These are phyloP conservation scores for Dolichopus griseipennis DNA, from an alignment of 2,888 invertebrate genomes.

Conservation along the genomic window DNA sequence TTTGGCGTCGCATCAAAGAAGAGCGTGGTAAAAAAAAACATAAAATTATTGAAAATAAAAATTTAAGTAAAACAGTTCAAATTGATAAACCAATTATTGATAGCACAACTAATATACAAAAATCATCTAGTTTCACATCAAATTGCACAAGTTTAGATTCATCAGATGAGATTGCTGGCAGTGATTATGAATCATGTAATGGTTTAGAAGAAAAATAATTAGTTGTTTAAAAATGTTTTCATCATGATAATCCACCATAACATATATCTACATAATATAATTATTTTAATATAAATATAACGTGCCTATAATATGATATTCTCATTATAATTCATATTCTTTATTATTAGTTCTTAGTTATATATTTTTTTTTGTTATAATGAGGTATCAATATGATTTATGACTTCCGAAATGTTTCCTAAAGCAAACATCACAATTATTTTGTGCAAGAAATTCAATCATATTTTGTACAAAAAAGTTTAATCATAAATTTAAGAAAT, in stretches of 20 bases:
- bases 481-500: background rate
- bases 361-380: no score
- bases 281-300: background rate
- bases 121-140: conserved; percentile 8
- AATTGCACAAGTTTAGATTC: conserved; percentile 20
- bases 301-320: background rate
- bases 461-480: background rate
- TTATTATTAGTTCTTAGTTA: no score
- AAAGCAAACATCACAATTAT: background rate
- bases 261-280: background rate
- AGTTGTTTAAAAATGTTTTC: background rate
- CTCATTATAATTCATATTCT: background rate
- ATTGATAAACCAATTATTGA: background rate
- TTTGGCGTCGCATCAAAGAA: conserved; percentile 70
- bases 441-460: background rate
- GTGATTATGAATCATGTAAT: conserved; percentile 21
- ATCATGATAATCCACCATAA: background rate
- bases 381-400: background rate
- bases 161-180: conserved; percentile 16
- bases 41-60: background rate
- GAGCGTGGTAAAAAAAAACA: conserved; percentile 24
- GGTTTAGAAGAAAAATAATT: conserved; percentile 16
- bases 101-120: background rate
- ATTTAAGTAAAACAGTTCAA: background rate
- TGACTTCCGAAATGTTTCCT: background rate